Percentiles rank a stretch among this genome's conserved stretches.
Evolutionary conservation across 92 coral and sea anemone genomes (phyloP).

Genomic region (Epizoanthus fatuus): DNA sequence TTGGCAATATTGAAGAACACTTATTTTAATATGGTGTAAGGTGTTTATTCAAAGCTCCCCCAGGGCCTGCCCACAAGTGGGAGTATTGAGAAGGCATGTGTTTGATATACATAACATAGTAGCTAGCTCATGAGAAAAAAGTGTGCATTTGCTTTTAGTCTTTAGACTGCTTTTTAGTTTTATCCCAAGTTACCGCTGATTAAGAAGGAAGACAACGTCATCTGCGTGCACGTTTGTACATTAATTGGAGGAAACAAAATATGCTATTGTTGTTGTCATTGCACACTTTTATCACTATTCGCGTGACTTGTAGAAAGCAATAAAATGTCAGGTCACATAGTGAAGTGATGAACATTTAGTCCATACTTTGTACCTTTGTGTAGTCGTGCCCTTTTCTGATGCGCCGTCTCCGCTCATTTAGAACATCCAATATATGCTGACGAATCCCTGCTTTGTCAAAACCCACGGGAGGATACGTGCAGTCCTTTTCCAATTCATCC

Average conservation of each 20-base stretch:
- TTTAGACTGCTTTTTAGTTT: no score
- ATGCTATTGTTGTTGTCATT: no score
- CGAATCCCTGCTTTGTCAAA: constrained; percentile 49
- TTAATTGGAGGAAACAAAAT: no score
- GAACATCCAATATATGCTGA: constrained; percentile 63
- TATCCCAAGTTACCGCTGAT: no score
- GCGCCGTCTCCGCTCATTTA: constrained; percentile 54
- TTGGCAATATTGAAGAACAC: not conserved
- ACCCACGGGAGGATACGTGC: constrained; percentile 53
- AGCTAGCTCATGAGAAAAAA: no score
- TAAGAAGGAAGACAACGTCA: no score
- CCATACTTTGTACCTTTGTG: constrained; percentile 27
- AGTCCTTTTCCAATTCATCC: constrained; percentile 24
- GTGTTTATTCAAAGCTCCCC: not conserved
- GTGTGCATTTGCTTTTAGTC: no score
- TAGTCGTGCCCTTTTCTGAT: constrained; percentile 64
- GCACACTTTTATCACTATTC: no score
- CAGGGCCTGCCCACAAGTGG: not conserved
- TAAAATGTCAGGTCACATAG: no score
- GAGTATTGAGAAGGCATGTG: not conserved
- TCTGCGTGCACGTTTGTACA: no score
- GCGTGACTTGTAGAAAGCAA: no score
- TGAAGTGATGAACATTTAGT: no score
- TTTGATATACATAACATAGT: not conserved
- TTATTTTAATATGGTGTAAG: not conserved